Evolutionary conservation across 2,113 vertebrate species (phyloP).

Genomic region (Tonatia bakeri): DNA sequence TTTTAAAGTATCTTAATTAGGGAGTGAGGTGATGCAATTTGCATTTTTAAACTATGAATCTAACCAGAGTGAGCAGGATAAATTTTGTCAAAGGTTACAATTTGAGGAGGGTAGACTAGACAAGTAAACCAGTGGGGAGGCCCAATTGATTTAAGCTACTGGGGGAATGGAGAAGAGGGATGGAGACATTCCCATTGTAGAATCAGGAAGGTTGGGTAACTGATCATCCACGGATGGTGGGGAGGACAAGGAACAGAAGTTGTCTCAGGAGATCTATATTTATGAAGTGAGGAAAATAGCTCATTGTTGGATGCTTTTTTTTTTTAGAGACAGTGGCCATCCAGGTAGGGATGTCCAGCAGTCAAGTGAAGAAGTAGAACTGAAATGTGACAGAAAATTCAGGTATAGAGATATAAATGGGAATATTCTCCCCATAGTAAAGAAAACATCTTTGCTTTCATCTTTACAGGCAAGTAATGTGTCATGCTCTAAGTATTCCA

Average conservation of each 20-base stretch:
- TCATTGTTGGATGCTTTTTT: not conserved
- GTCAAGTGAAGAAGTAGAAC: not conserved
- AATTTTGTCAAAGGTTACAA: not conserved
- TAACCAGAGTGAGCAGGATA: not conserved
- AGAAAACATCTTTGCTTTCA: not conserved
- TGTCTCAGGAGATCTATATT: not conserved
- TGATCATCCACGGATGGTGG: not conserved
- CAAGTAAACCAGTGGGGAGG: not conserved
- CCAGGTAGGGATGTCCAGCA: not conserved
- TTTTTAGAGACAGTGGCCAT: not conserved
- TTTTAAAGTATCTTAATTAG: not conserved
- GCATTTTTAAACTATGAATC: not conserved
- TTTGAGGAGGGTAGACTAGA: not conserved
- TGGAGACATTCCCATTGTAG: not conserved
- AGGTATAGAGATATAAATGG: not conserved
- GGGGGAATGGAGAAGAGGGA: not conserved
- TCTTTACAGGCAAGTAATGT: not conserved
- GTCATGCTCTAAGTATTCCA: not conserved
- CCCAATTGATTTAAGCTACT: not conserved
- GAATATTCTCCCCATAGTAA: not conserved
- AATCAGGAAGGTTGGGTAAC: not conserved
- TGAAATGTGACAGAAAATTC: not conserved
- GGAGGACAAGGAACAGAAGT: not conserved
- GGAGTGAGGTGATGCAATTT: not conserved
- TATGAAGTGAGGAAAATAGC: not conserved